These are phyloP conservation scores for Alloscopus bannaensis DNA, from an alignment of 2,888 invertebrate genomes.

Conservation along the genomic window DNA sequence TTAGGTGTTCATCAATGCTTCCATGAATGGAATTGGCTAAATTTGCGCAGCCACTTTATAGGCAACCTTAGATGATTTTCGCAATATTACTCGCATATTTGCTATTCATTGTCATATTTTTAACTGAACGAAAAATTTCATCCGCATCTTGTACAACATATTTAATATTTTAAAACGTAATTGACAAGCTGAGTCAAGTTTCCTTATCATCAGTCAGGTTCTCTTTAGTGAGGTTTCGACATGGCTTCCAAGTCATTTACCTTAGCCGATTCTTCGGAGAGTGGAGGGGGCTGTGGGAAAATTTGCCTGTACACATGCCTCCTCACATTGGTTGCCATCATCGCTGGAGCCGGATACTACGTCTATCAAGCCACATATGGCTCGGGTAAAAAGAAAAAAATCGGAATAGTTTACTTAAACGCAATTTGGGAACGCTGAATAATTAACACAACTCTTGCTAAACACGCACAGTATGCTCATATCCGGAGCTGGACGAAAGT, in stretches of 20 bases:
- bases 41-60: too few relatives aligned
- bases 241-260: slow-evolving; percentile 70
- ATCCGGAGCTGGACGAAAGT: slow-evolving; percentile 68
- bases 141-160: too few relatives aligned
- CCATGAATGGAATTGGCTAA: too few relatives aligned
- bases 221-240: too few relatives aligned
- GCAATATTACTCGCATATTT: too few relatives aligned
- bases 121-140: too few relatives aligned
- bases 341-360: slow-evolving; percentile 61
- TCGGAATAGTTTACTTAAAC: not conserved
- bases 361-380: slow-evolving; percentile 61
- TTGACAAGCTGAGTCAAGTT: not conserved
- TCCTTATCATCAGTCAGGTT: not conserved
- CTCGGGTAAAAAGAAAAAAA: slow-evolving; percentile 4
- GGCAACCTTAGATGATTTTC: too few relatives aligned
- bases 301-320: slow-evolving; percentile 46
- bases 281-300: slow-evolving; percentile 55
- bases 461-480: slow-evolving; percentile 64
- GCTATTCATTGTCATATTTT: too few relatives aligned
- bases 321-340: slow-evolving; percentile 55
- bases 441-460: too few relatives aligned
- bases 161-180: not conserved
- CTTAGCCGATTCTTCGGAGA: slow-evolving; percentile 59
- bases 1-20: slow-evolving; percentile 22
- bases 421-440: too few relatives aligned